phyloP scores from a whole-genome alignment of 2,888 invertebrate genomes.

The Caenorhabditis panamensis region DNA sequence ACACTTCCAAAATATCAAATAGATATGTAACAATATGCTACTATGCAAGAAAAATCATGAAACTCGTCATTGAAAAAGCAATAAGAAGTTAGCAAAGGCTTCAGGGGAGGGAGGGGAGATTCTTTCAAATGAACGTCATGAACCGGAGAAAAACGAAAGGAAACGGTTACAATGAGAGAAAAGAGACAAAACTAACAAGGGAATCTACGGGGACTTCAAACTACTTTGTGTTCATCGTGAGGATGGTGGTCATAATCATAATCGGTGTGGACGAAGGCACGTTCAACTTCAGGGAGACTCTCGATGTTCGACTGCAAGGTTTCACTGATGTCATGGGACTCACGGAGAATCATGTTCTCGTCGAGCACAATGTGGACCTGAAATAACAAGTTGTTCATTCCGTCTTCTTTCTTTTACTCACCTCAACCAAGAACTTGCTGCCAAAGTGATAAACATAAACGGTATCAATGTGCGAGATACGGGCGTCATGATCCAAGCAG shows the following conservation, averaged over 20 bases:
- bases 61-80: slow-evolving; percentile 8
- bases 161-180: slow-evolving; percentile 1
- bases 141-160: slow-evolving; percentile 28
- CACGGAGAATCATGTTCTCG: slow-evolving; percentile 82
- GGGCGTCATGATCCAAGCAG: slow-evolving; percentile 77
- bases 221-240: slow-evolving; percentile 82
- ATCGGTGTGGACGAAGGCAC: slow-evolving; percentile 84
- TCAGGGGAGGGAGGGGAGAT: slow-evolving; percentile 17
- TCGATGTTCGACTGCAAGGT: slow-evolving; percentile 83
- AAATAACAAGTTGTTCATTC: background rate
- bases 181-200: background rate
- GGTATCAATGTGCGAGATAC: slow-evolving; percentile 82
- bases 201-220: slow-evolving; percentile 70
- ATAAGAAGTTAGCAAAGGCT: background rate
- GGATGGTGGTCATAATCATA: slow-evolving; percentile 83
- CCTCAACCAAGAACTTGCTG: slow-evolving; percentile 82
- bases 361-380: slow-evolving; percentile 82
- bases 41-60: background rate
- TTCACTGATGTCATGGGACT: slow-evolving; percentile 83
- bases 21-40: background rate
- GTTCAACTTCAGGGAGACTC: slow-evolving; percentile 82
- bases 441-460: slow-evolving; percentile 84
- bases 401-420: slow-evolving; percentile 16
- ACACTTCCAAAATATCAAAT: too few relatives aligned
- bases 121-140: slow-evolving; percentile 46